A percentile compares a stretch with the other conserved stretches of the same genome.
Evolutionary conservation across 2,888 invertebrate genomes (phyloP).

Genomic region (Metellina segmentata): DNA sequence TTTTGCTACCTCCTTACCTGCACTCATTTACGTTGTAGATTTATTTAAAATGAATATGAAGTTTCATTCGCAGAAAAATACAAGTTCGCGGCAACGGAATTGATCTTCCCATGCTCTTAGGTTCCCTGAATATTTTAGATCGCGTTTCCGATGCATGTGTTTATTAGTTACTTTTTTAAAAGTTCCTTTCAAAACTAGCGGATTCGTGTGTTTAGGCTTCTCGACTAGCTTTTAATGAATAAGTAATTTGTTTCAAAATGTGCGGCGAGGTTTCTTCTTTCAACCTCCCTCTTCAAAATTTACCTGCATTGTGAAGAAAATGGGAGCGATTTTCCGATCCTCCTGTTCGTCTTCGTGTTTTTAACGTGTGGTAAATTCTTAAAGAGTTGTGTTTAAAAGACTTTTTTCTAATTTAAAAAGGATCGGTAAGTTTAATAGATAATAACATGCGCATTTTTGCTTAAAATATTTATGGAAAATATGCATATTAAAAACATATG

Average conservation of each 20-base stretch:
- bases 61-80: constrained; percentile 7
- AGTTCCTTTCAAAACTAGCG: neutral
- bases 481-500: too few relatives aligned
- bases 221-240: neutral
- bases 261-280: neutral
- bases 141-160: neutral
- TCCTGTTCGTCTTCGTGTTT: neutral
- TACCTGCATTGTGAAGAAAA: neutral
- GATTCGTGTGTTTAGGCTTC: neutral
- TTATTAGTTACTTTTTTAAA: neutral
- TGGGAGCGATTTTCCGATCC: neutral
- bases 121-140: constrained; percentile 28
- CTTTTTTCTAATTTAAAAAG: neutral
- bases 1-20: neutral
- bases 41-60: constrained; percentile 58
- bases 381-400: neutral
- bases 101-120: constrained; percentile 26
- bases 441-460: too few relatives aligned
- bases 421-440: neutral
- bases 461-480: too few relatives aligned
- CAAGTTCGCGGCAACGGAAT: constrained; percentile 16
- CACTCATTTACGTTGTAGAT: constrained; percentile 13
- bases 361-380: neutral
- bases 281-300: neutral
- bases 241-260: neutral